Base-by-base conservation (phyloP, 2,113 vertebrate genomes). In the Phainopepla nitens region DNA sequence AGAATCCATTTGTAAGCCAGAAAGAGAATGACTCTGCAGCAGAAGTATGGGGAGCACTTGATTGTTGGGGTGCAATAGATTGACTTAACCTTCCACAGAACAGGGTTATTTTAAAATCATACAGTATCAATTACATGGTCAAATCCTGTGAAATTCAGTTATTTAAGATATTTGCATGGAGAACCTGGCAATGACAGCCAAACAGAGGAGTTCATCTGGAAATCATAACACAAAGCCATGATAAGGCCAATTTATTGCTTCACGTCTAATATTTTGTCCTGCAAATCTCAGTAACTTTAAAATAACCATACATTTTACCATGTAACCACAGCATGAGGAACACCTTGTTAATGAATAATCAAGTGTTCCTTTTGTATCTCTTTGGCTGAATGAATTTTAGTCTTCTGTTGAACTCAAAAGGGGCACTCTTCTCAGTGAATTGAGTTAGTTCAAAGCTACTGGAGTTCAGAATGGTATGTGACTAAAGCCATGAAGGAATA, bases 381-480 rank as follows among this genome's bases (percentile, higher is more conserved):
- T 77, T 73, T 50, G 47, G 22, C 42, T 49, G 24, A 66, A 35
- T 42, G 23, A 45, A 64, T 24, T 69, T 62, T 57, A 66, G 20
- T 51, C 42, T 73, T 82, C 54, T 69, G 19, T 25, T 77, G 68
- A 69, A 31, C 29, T 39, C 23, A 21, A 45, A 65, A 36, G 11
- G 25, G 22, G 27, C 15, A 44, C 12, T 51, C 15, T 76, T 41
- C 44, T 56, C 65, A 65, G 44, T 69, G 45, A 68, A 50, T 36
- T 36, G 13, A 36, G 27, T 56, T 50, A 45, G 33, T 20, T 90
- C 13, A n/a, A 1, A 0, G 33, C 31, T 71, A 9, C 29, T 4
- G 3, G n/a, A 79, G 17, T 15, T 31, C 23, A 17, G 16, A 36
- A 60, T 57, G 36, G 18, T 22, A 21, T 1, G 0, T 14, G n/a